Base-by-base conservation (phyloP, 2,888 invertebrate genomes). In the Zygothrica quintamaculata region DNA sequence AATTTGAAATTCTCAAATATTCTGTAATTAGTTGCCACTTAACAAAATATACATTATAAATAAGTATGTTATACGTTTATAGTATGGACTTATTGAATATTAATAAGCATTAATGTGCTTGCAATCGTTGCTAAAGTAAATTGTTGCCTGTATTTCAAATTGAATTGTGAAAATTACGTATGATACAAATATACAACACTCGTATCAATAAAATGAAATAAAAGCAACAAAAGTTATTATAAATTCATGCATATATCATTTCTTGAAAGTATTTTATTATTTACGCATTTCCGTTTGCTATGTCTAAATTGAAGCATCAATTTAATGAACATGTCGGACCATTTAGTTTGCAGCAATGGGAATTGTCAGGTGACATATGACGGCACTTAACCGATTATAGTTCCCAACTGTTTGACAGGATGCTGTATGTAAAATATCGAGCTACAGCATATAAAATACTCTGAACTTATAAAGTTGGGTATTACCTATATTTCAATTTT, bases 301-400 rank as follows among this genome's bases (percentile, higher is more conserved):
- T 62, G 65, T 44, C 52, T 64, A 51, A 70, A 59, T 40, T 44
- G 42, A 51, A 66, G 47, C 81, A 74, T 74, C 68, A 61, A 61
- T 67, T 69, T 68, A 65, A 74, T 68, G 65, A 33, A 55, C 58
- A 64, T 61, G 56, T 48, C 43, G 16, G 58, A 39, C 60, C 46
- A 64, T 69, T 57, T 57, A 39, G 40, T 36, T 46, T 9, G 6
- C 29, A 39, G 37, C 12, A 11, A 15, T 15, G 11, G 25, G 44
- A 26, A 53, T 34, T 77, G 58, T 48, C 73, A 51, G 62, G 58
- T 56, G 69, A 78, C 78, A 78, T 48, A 74, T 71, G 67, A 74
- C 64, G 74, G 74, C 81, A 84, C 72, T 77, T 69, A 77, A 67
- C 68, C 77, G 65, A 39, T 40, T 65, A 50, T 46, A 47, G 31